Base-by-base conservation (phyloP, 2,888 invertebrate genomes). In the Parelbella ahira region DNA sequence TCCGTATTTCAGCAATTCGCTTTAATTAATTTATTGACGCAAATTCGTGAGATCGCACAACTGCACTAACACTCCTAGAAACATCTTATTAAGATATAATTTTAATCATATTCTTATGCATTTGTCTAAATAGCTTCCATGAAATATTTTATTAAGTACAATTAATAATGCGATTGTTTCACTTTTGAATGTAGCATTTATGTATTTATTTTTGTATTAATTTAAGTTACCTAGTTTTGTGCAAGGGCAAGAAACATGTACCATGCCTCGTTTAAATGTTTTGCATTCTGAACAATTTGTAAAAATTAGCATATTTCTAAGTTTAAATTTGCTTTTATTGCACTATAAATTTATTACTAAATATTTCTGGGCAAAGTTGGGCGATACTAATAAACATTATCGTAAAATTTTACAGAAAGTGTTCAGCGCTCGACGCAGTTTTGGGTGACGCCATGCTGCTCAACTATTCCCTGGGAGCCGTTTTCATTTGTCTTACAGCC, bases 401-500 rank as follows among this genome's bases (percentile, higher is more conserved):
- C 27, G 10, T 48, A 49, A 32, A 48, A 30, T 32, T 47, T 75
- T 76, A 49, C 60, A 84, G 84, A 38, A 63, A 72, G n/a, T 58
- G 67, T 1, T 56, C 62, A 20, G 60, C 69, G 20, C 56, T 84
- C 11, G 66, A 81, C 29, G 44, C 37, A 3, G 61, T 79, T 20
- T 51, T 82, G 29, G 82, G 81, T 18, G 68, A 72, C 24, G 68
- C 64, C 12, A 78, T 81, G 71, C 53, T 82, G 28, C 44, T 81
- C 1, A 74, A 71, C 25, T 84, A 79, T 44, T 54, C 66, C 4
- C 72, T 79, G 46, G 81, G 81, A 44, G 71, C 81, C 0, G 60
- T 80, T 12, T 77, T 84, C 36, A 75, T 86, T 51, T 79, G 83
- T 34, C 65, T 83, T 1, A 83, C 84, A 18, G 75, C 74, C 44